Conservation (phyloP, 2,113 vertebrate species). For the Coreoperca whiteheadi region DNA sequence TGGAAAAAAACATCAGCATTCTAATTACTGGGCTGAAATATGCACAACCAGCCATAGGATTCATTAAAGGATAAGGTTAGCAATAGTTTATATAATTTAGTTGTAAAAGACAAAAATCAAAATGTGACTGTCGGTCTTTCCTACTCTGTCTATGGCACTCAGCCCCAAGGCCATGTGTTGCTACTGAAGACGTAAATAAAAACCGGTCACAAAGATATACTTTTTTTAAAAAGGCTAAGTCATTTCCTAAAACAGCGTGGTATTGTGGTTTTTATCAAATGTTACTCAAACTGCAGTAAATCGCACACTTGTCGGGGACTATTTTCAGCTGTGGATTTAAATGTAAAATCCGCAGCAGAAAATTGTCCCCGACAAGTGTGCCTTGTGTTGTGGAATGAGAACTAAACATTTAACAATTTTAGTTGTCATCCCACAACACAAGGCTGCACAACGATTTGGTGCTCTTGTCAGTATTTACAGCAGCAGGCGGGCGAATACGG, state of each 20-base stretch:
- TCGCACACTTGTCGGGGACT: not conserved
- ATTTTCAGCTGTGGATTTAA: not conserved
- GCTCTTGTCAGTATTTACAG: not conserved
- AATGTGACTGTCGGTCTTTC: not conserved
- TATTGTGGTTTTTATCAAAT: too few relatives aligned
- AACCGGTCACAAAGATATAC: not conserved
- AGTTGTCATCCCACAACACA: too few relatives aligned
- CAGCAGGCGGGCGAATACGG: not conserved
- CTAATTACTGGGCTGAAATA: not conserved
- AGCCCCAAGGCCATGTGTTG: not conserved
- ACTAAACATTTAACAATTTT: too few relatives aligned
- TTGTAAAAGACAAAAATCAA: not conserved
- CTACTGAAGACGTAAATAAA: not conserved
- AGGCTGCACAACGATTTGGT: not conserved
- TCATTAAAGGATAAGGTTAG: not conserved
- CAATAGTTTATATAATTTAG: not conserved
- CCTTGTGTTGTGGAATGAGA: too few relatives aligned
- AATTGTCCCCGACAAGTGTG: too few relatives aligned
- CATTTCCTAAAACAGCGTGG: not conserved
- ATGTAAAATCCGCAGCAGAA: too few relatives aligned
- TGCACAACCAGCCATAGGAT: not conserved
- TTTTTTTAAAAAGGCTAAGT: not conserved
- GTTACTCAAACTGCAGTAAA: not conserved
- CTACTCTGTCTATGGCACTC: not conserved
- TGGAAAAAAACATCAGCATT: not conserved